Base-by-base conservation (phyloP, 23 tunicate species). In the Ascidia mentula region DNA sequence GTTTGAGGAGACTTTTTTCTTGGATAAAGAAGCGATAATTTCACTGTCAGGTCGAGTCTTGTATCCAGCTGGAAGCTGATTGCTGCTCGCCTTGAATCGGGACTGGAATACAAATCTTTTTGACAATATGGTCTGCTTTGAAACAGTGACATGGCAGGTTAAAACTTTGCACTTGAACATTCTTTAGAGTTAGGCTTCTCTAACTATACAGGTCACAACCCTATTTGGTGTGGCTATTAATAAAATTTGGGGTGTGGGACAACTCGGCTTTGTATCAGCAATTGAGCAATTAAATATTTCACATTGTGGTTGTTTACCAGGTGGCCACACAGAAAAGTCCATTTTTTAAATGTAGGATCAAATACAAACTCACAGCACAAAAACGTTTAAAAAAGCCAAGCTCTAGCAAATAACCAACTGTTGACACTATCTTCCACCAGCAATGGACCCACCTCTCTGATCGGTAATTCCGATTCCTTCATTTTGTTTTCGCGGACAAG, bases 381-480 rank as follows among this genome's bases (percentile, higher is more conserved):
- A n/a, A n/a, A n/a, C n/a, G n/a, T n/a, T n/a, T n/a, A 45, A 17
- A 45, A 45, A 45, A 45, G 18, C 17, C 17, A 45, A 45, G 18
- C 17, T 17, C 60, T 17, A 17, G 17, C 18, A 45, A 45, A 18
- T 45, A 17, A 17, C 18, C 18, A 17, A 45, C 30, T 12, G 26
- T 12, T n/a, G 13, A 69, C 12, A 15, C 30, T 31, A 12, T 69
- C 13, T n/a, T n/a, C n/a, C 24, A 17, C 24, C 13, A 17, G 28
- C 18, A 20, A 46, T 46, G 20, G 32, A 34, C 77, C 15, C 32
- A 84, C 96, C 81, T 90, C 96, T 80, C 96, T 77, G n/a, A 65
- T 85, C 3, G 96, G 96, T 17, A 90, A 37, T 65, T 90, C 90
- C 6, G 45, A 40, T 45, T 90, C 90, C 12, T 73, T 86, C 87